Base-by-base conservation (phyloP, 2,113 vertebrate species). In the Apteryx mantelli region DNA sequence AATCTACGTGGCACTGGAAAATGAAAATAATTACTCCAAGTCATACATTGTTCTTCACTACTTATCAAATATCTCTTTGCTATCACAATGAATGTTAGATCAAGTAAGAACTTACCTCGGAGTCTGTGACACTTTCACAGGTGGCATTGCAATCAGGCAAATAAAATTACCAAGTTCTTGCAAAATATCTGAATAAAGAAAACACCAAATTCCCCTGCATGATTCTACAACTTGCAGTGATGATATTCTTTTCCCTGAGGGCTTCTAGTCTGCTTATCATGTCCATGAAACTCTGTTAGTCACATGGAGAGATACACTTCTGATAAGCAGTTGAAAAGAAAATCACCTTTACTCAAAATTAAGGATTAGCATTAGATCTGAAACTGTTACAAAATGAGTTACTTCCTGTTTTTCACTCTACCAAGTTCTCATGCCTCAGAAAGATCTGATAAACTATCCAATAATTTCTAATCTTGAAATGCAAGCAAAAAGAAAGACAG, bases 381-480 rank as follows among this genome's bases (percentile, higher is more conserved):
- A 76, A 73, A 44, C n/a, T 34, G 25, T 15, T 34, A 19, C 1
- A 58, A 34, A 83, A 89, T 74, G 40, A 93, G 71, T 79, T 87
- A 92, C 63, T 84, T 84, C 70, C 74, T 52, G 52, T 68, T 70
- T 88, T 18, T 56, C 28, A 78, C 76, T 82, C 73, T 93, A 95
- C 77, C 92, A 97, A 73, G 55, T 91, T 30, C 69, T 88, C 81
- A 69, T 69, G 80, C 70, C 96, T 97, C 81, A 85, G 81, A 92
- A 75, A 53, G 83, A 93, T 55, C 16, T 64, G 76, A 90, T 86
- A 91, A 92, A 94, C 95, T 95, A 96, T 82, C 91, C 86, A 87
- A 61, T 80, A 56, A 82, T 93, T 94, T 95, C 82, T 88, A 91
- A 93, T 90, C 88, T 66, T 91, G 88, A 93, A 95, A 91, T 85